Conservation (phyloP, 1,140 invertebrate genomes). For the Globodera rostochiensis region DNA sequence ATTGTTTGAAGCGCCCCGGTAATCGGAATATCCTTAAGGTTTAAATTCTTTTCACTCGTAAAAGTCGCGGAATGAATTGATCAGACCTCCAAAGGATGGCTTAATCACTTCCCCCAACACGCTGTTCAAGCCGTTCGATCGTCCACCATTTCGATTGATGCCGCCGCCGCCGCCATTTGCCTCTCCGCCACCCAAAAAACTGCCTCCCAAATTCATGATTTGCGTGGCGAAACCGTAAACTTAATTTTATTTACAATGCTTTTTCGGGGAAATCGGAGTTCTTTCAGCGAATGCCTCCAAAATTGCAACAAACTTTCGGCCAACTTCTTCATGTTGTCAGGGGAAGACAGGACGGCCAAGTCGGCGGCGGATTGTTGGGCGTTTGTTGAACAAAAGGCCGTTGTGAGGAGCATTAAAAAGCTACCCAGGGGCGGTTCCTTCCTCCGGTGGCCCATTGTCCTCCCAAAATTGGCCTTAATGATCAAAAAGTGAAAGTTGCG, state of each 20-base stretch:
- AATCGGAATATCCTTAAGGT: neutral
- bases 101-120: neutral
- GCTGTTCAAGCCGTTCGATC: conserved; percentile 30
- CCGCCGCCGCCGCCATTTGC: conserved; percentile 12
- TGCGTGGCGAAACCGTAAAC: conserved; percentile 41
- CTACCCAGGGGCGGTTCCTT: neutral
- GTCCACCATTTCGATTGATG: neutral
- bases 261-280: neutral
- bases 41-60: no score
- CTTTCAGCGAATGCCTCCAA: no score
- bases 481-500: neutral
- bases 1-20: neutral
- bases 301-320: conserved; percentile 24
- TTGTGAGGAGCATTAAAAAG: neutral
- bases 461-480: conserved; percentile 11
- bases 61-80: no score
- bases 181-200: conserved; percentile 30
- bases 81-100: neutral
- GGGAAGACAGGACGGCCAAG: conserved; percentile 17
- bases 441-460: conserved; percentile 2
- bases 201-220: conserved; percentile 44
- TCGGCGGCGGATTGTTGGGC: conserved; percentile 18
- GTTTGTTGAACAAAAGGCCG: neutral
- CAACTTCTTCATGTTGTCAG: conserved; percentile 36
- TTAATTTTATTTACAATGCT: conserved; percentile 26